These are phyloP conservation scores for Plemyria rubiginata DNA, from an alignment of 2,888 invertebrate species.

Conservation along the genomic window DNA sequence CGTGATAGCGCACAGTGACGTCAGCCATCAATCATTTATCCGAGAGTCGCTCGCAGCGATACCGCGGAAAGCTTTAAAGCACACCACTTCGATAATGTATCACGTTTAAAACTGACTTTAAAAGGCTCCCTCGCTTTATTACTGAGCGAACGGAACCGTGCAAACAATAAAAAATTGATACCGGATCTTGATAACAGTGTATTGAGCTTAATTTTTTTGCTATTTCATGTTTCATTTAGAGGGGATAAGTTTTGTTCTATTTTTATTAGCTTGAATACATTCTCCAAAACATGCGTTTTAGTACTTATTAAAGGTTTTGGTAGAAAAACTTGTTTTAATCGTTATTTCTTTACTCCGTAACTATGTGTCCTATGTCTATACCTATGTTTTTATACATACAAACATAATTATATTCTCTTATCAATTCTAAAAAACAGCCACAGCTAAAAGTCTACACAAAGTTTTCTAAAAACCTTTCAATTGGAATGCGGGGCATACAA, in stretches of 20 bases:
- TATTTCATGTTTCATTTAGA: conserved; percentile 1
- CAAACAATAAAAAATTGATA: conserved; percentile 80
- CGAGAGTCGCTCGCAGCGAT: conserved; percentile 67
- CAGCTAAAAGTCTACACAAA: conserved; percentile 3
- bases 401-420: no score
- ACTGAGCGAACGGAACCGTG: conserved; percentile 62
- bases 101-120: conserved; percentile 77
- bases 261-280: no score
- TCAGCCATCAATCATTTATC: conserved; percentile 79
- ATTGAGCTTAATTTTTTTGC: conserved; percentile 64
- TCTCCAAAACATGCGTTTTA: no score
- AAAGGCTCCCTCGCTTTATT: conserved; percentile 68
- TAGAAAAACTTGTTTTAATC: no score
- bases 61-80: conserved; percentile 79
- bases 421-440: not conserved
- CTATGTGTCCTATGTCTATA: no score
- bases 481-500: conserved; percentile 29
- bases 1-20: conserved; percentile 67
- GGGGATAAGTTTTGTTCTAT: conserved; percentile 15
- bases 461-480: conserved; percentile 3
- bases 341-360: no score
- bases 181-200: conserved; percentile 67
- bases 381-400: no score
- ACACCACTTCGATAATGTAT: conserved; percentile 78
- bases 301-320: no score